Evolutionary conservation across 2,113 vertebrate genomes (phyloP), one percentile per base, ranked within the genome.

Genomic region (Petrocephalus microphthalmus): DNA sequence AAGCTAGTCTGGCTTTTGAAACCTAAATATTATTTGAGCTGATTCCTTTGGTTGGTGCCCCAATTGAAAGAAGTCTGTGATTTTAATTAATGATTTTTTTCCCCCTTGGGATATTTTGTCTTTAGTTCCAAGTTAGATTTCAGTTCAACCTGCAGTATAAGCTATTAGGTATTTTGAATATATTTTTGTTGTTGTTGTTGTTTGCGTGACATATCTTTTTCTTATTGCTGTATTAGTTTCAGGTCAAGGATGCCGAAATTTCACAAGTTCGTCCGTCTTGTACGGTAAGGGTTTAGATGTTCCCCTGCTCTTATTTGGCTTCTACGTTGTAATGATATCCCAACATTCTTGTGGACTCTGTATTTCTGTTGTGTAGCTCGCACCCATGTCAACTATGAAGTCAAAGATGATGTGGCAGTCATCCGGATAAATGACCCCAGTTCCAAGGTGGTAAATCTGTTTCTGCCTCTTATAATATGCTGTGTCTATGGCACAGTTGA

Each of bases 391-490:
- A 97, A 93, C 93, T 99, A 95, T 92, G 97, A 98, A 89, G 91
- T 99, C 94, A 99, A 98, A 92, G 97, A 94, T 15, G 97, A 98
- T 52, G 97, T 99, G 2, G 98, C 98, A 3, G 96, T 99, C 19
- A 83, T 99, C 17, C 96, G 97, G 64, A 95, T 99, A 89, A 98
- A 97, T 85, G 95, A 96, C 0, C 98, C 98, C 5, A 96, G 94
- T 92, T 97, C 98, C 42, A 99, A 98, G 97, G 98, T 99, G 84
- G n/a, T 88, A 87, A 37, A 11, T 57, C 22, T 7, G 49, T 78
- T 64, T 22, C 7, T 22, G 87, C 71, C 56, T 89, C 7, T 64
- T 49, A 42, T 37, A 78, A 78, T 42, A 78, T 42, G 33, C 71
- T 78, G 71, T 74, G 67, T 42, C 13, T 42, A 19, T 78, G 33